Evolutionary conservation across 2,888 invertebrate genomes (phyloP), one percentile per base, ranked within the genome.

Genomic region (Sinotaia quadrata): DNA sequence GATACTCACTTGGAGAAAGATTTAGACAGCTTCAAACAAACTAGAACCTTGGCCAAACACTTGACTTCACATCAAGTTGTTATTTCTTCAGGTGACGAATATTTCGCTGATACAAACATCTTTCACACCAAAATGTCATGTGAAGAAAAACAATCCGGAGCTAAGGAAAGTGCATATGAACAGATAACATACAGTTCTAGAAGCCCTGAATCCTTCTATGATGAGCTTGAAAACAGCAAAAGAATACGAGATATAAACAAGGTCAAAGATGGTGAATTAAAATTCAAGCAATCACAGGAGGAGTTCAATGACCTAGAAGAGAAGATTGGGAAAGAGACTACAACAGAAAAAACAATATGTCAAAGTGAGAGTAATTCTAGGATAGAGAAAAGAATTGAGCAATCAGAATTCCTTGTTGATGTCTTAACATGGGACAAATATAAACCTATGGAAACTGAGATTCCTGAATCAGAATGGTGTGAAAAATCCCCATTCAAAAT

Each of bases 161-260:
- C 60, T 37, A 49, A 60, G 60, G 60, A 31, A 10, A 60, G 44
- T 18, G 18, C 44, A 8, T 31, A 31, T 4, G 31, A 44, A n/a
- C 29, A 59, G 29, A 44, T 59, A 44, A 47, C 29, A 8, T 18
- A 8, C 44, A 60, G 60, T 21, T 49, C 60, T 60, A 49, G 49
- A 31, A 60, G 60, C 33, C 60, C 60, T 47, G 60, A 60, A 37
- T 60, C 60, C 60, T 60, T 60, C 60, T 49, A 33, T 27, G 12
- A 12, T 60, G 60, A 47, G 60, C 60, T 60, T 60, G 60, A 10
- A 33, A 21, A 47, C 44, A 41, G 10, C 10, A 10, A 41, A 41
- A 18, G 34, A 34, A 57, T 7, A 18, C 7, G 10, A n/a, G 15
- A 21, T 27, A 8, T 18, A 7, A 10, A 58, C 4, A 2, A 24